Evolutionary conservation across 1,140 invertebrate species (phyloP), one percentile per base, ranked within the genome.

Genomic region (Cotesia glomerata): DNA sequence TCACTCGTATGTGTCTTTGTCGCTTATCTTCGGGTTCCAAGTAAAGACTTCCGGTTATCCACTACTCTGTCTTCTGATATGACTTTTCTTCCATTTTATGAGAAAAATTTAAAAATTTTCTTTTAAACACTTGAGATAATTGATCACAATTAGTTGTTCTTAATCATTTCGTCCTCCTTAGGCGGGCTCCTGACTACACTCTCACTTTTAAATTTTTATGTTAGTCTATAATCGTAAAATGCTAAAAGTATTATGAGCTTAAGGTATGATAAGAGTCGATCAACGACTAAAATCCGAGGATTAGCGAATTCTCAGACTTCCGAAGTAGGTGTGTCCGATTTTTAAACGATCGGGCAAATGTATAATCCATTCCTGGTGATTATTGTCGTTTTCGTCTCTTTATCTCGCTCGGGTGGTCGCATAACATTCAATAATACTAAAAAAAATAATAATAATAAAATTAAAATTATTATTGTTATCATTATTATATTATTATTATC

Each of bases 41-140:
- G 26, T 26, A 26, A 26, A 26, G 51, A 54, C 45, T 67, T 67
- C 65, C 65, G 65, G 65, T 54, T 32, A 26, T 67, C 65, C 8
- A 51, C 11, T 4, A 26, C 5, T 45, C 39, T 26, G 26, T 26
- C 26, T 26, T 26, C 26, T 26, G 26, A 26, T 26, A 26, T 26
- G 26, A 26, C 26, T 26, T 26, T 26, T 26, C 26, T 26, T 26
- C 26, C 3, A 26, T 26, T 26, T 26, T 26, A 26, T 2, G 26
- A 51, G 2, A 51, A 51, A 51, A 51, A 51, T 26, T 2, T 1
- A 26, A 26, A 26, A 1, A 26, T 26, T 26, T 26, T 26, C 26
- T 26, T 26, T 26, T 26, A 26, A 26, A 26, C 3, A 26, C 26
- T 26, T 2, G n/a, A n/a, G n/a, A n/a, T n/a, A n/a, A n/a, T n/a